Evolutionary conservation across 2,113 vertebrate genomes (phyloP).

Genomic region (Channa argus): DNA sequence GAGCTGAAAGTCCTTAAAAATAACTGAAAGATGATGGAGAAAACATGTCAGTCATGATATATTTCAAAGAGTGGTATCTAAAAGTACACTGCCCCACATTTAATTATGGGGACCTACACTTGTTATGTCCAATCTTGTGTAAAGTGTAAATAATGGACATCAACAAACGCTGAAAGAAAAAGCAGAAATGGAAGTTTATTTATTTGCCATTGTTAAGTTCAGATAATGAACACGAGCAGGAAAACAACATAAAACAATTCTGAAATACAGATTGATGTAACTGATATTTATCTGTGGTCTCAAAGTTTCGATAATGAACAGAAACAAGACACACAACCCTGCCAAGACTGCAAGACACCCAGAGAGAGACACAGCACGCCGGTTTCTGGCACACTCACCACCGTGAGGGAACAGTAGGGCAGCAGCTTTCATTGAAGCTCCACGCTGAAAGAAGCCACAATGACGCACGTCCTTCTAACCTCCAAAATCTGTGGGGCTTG

Average conservation of each 20-base stretch:
- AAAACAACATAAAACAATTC: not conserved
- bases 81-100: too few relatives aligned
- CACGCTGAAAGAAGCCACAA: not conserved
- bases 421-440: not conserved
- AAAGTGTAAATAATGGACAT: not conserved
- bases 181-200: not conserved
- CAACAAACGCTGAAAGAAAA: not conserved
- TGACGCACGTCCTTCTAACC: not conserved
- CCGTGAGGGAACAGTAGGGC: not conserved
- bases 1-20: too few relatives aligned
- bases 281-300: not conserved
- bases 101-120: not conserved
- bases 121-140: not conserved
- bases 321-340: constrained; percentile 1
- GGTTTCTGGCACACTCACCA: not conserved
- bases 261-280: not conserved
- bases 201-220: not conserved
- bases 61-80: too few relatives aligned
- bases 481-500: too few relatives aligned
- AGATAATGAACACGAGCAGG: not conserved
- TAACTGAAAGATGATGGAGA: not conserved
- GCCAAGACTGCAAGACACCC: not conserved
- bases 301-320: constrained; percentile 3
- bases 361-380: constrained; percentile 3
- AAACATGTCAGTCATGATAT: not conserved